Percentiles rank a stretch among this genome's conserved stretches.
Evolutionary conservation across 2,888 invertebrate species (phyloP).

Genomic region (Horisme vitalbata): DNA sequence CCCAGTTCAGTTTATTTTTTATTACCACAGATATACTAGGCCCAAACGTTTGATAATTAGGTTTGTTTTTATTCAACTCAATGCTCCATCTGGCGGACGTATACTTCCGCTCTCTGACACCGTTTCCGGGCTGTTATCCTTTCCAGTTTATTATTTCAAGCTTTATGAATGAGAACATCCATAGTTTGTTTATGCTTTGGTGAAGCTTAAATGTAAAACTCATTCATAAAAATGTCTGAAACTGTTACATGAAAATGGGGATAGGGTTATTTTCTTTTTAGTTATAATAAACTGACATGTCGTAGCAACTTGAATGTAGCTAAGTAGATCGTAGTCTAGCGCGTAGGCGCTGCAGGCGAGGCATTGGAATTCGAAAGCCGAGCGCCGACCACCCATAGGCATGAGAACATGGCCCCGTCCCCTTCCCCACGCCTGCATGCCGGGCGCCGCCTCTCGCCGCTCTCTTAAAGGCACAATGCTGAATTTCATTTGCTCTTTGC

Average conservation of each 20-base stretch:
- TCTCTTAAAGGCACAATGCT: conserved; percentile 72
- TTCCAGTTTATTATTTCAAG: conserved; percentile 67
- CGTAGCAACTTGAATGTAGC: conserved; percentile 39
- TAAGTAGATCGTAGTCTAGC: conserved; percentile 58
- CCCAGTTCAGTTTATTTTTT: too few relatives aligned
- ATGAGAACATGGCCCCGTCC: conserved; percentile 77
- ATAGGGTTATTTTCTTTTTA: conserved; percentile 21
- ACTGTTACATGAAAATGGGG: conserved; percentile 3
- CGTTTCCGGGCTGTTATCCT: conserved; percentile 71
- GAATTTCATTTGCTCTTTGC: conserved; percentile 77
- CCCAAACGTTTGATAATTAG: conserved; percentile 6
- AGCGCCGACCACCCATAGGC: conserved; percentile 81
- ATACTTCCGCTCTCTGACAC: conserved; percentile 73
- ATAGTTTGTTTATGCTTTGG: conserved; percentile 55
- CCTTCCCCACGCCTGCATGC: conserved; percentile 74
- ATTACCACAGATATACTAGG: too few relatives aligned
- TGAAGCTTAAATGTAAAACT: conserved; percentile 43
- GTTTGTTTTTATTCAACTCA: conserved; percentile 33
- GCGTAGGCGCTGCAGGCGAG: conserved; percentile 79
- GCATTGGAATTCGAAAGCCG: conserved; percentile 81
- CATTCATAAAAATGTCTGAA: conserved; percentile 53
- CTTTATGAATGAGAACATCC: conserved; percentile 66
- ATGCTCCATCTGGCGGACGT: conserved; percentile 79
- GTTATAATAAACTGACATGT: conserved; percentile 28
- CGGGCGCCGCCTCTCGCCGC: conserved; percentile 75